A percentile compares a stretch with the other conserved stretches of the same genome.
phyloP scores from a whole-genome alignment of 2,113 vertebrate genomes.

The Anhinga rufa region DNA sequence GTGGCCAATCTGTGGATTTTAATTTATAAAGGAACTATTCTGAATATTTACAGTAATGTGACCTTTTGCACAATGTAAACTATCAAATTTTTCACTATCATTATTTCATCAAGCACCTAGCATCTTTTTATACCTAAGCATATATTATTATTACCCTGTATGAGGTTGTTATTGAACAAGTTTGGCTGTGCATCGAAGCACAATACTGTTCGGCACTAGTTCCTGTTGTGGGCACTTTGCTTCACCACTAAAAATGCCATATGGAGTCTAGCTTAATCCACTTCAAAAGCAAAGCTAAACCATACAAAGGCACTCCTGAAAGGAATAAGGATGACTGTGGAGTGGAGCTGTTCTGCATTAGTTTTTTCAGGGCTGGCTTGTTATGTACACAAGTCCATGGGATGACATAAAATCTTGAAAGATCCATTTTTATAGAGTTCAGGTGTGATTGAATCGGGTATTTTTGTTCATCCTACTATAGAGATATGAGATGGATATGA shows the following conservation, averaged over 20 bases:
- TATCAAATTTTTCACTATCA: neutral
- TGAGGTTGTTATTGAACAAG: neutral
- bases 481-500: neutral
- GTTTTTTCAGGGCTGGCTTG: neutral
- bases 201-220: neutral
- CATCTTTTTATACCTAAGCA: neutral
- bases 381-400: neutral
- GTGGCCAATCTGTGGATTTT: neutral
- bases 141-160: neutral
- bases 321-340: neutral
- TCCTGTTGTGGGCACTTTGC: neutral
- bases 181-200: neutral
- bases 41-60: neutral
- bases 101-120: neutral
- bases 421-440: neutral
- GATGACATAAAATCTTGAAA: neutral
- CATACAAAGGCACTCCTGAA: neutral
- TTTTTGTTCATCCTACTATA: slow-evolving; percentile 4
- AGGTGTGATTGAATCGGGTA: slow-evolving; percentile 2
- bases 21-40: neutral
- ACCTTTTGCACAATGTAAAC: neutral
- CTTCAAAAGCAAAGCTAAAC: neutral
- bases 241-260: neutral
- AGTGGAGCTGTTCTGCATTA: neutral
- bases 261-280: neutral